phyloP scores from a whole-genome alignment of 2,797 vertebrate genomes.

The Macropus fuliginosus region DNA sequence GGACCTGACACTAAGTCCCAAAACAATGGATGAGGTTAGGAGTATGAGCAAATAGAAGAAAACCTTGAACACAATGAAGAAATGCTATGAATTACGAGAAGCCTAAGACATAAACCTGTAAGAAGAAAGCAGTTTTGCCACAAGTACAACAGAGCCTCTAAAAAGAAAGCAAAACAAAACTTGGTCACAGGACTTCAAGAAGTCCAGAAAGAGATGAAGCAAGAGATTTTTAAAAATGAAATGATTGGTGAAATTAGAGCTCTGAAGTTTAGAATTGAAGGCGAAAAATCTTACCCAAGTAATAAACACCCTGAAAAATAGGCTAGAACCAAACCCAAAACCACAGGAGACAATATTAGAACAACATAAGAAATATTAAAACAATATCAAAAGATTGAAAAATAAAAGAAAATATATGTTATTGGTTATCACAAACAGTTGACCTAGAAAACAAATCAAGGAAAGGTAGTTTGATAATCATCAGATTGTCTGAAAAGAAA shows the following conservation, averaged over 20 bases:
- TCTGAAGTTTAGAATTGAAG: not conserved
- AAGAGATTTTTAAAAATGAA: not conserved
- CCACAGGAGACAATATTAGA: not conserved
- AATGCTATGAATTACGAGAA: not conserved
- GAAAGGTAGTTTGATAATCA: not conserved
- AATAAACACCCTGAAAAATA: not conserved
- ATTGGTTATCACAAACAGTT: not conserved
- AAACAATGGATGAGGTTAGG: not conserved
- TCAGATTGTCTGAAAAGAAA: not conserved
- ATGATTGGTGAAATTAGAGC: not conserved
- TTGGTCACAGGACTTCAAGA: not conserved
- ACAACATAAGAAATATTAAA: not conserved
- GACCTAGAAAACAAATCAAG: not conserved
- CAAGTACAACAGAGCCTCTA: not conserved
- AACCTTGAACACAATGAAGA: not conserved
- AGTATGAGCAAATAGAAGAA: not conserved
- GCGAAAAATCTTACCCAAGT: not conserved
- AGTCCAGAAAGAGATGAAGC: not conserved
- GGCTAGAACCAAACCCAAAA: not conserved
- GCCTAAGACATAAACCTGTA: not conserved
- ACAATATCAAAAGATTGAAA: not conserved
- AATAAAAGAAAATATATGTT: not conserved
- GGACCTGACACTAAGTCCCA: not conserved
- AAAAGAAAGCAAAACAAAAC: not conserved
- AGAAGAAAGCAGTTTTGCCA: not conserved